A percentile compares a stretch with the other conserved stretches of the same genome.
These are phyloP conservation scores for Uropetala carovei DNA, from an alignment of 2,888 invertebrate genomes.

Conservation along the genomic window DNA sequence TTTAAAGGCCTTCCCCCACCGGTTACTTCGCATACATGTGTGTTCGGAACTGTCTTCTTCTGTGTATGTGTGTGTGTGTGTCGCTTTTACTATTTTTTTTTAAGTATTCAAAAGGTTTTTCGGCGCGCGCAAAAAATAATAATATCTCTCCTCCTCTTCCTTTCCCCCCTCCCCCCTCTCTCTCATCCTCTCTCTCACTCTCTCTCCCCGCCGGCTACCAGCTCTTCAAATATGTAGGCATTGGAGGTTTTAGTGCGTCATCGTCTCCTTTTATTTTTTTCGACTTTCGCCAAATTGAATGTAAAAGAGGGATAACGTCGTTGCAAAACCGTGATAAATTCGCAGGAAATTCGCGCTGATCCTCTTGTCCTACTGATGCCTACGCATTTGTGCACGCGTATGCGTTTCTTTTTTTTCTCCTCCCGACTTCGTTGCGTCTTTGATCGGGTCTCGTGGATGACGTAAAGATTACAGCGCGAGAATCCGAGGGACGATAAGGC, in stretches of 20 bases:
- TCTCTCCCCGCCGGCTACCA: not conserved
- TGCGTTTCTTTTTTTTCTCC: slow-evolving; percentile 1
- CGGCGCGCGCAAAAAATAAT: slow-evolving; percentile 10
- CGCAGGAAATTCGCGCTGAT: slow-evolving; percentile 11
- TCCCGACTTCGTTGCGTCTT: not conserved
- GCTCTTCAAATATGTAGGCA: slow-evolving; percentile 54
- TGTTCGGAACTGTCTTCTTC: slow-evolving; percentile 40
- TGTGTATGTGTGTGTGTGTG: not conserved
- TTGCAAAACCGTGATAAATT: slow-evolving; percentile 51
- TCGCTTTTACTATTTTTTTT: slow-evolving; percentile 56
- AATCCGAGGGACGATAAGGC: not conserved
- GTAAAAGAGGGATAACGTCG: slow-evolving; percentile 44
- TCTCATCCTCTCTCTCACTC: not conserved
- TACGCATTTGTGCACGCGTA: slow-evolving; percentile 14
- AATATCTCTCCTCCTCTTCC: not conserved
- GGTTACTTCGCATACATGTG: slow-evolving; percentile 44
- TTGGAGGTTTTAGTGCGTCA: slow-evolving; percentile 40
- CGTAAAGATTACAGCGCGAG: not conserved
- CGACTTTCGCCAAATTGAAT: slow-evolving; percentile 17
- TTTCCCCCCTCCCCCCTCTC: not conserved
- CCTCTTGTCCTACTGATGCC: not conserved
- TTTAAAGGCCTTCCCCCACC: slow-evolving; percentile 25
- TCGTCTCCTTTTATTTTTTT: slow-evolving; percentile 27
- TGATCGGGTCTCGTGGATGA: not conserved
- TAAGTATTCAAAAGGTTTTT: slow-evolving; percentile 45